Evolutionary conservation across 2,797 vertebrate species (phyloP).

Genomic region (Buphagus erythrorhynchus): DNA sequence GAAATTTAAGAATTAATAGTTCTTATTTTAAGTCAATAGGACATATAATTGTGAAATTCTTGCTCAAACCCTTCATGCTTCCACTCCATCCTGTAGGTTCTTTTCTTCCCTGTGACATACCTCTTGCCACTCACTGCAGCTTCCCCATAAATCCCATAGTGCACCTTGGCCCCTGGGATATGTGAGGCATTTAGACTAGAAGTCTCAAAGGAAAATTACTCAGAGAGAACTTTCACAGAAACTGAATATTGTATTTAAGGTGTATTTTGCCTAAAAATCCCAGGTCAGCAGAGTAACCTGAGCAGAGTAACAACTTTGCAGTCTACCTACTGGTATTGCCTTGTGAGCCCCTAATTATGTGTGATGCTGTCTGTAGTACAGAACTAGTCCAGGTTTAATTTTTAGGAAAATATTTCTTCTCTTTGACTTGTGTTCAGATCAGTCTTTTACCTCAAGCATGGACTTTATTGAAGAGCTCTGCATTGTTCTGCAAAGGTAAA

Average conservation of each 20-base stretch:
- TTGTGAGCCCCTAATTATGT: background rate
- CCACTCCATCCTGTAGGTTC: background rate
- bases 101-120: background rate
- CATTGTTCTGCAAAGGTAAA: background rate
- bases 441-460: background rate
- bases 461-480: background rate
- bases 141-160: background rate
- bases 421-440: background rate
- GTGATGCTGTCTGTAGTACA: background rate
- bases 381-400: background rate
- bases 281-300: background rate
- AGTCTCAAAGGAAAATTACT: background rate
- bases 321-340: background rate
- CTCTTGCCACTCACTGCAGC: background rate
- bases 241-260: background rate
- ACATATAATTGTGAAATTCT: background rate
- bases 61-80: background rate
- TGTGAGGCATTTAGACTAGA: background rate
- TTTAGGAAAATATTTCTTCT: background rate
- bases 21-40: background rate
- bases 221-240: background rate
- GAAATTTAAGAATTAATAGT: background rate
- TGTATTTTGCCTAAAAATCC: background rate
- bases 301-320: background rate
- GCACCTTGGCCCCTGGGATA: background rate